Evolutionary conservation across 2,888 invertebrate genomes (phyloP), one percentile per base, ranked within the genome.

Genomic region (Brenthis hecate): DNA sequence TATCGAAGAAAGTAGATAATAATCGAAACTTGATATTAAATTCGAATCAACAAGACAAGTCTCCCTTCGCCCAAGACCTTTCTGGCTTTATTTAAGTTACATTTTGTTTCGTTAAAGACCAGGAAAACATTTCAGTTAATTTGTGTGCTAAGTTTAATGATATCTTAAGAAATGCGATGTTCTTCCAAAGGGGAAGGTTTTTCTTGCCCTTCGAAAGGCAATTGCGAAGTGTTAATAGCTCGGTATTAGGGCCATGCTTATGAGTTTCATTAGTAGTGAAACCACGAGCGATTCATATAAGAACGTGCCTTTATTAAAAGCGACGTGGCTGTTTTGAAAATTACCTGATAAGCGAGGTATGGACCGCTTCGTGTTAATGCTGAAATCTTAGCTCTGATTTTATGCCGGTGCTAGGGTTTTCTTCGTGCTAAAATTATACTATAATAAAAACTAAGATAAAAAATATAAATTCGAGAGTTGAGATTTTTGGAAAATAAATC

Each of bases 251-350:
- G 77, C 85, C 87, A 86, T 89, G 86, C 86, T 89, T 88, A 91
- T 89, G 87, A 91, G 84, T 88, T 88, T 89, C 88, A 91, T 90
- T 89, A 91, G 85, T 80, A 83, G 81, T 79, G 82, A 83, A 88
- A 86, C 88, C 86, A 82, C 86, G 80, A 87, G 85, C 86, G 87
- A 89, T 90, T 88, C 88, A 86, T 88, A 85, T 87, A 83, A 85
- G 85, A 78, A 91, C 89, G 90, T 89, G 90, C 85, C 82, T 85
- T 88, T 87, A 87, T 90, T 89, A 90, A 80, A 84, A 82, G 82
- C 77, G 83, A 90, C 89, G 89, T 89, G 90, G 86, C 84, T 86
- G 83, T 86, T 85, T 87, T 91, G 83, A 81, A 85, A 89, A 91
- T 88, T 82, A 82, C 87, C 83, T 82, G 72, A 70, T 72, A 72